These are phyloP conservation scores for Pelecanus crispus DNA, from an alignment of 2,113 vertebrate species.

Conservation along the genomic window DNA sequence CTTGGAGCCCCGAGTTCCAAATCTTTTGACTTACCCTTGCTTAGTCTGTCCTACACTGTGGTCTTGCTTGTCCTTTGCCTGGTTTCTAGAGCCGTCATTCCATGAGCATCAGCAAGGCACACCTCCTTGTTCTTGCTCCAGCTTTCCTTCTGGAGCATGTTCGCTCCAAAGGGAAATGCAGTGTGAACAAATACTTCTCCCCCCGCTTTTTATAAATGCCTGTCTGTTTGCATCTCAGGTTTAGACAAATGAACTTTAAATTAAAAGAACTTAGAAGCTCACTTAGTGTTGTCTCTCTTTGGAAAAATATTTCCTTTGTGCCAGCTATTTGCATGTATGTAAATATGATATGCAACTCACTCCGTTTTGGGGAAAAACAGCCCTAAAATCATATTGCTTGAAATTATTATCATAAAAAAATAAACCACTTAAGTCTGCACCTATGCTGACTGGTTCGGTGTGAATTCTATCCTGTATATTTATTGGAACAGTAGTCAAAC, in stretches of 20 bases:
- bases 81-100: background rate
- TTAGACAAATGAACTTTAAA: background rate
- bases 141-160: background rate
- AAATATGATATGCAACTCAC: background rate
- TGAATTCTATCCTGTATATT: background rate
- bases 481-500: slow-evolving; percentile 9
- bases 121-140: background rate
- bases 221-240: background rate
- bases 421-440: background rate
- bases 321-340: background rate
- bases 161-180: background rate
- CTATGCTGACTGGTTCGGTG: background rate
- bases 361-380: background rate
- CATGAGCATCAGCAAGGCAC: no score
- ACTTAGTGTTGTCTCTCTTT: background rate
- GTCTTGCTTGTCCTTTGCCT: background rate
- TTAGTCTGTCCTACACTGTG: background rate
- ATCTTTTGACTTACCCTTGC: background rate
- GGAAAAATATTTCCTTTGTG: background rate
- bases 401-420: background rate
- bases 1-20: background rate
- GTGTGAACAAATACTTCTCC: background rate
- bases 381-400: background rate
- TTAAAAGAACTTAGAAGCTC: background rate
- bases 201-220: background rate